A percentile compares a stretch with the other conserved stretches of the same genome.
These are phyloP conservation scores for Phrynocephalus forsythii DNA, from an alignment of 2,797 vertebrate genomes.

Conservation along the genomic window DNA sequence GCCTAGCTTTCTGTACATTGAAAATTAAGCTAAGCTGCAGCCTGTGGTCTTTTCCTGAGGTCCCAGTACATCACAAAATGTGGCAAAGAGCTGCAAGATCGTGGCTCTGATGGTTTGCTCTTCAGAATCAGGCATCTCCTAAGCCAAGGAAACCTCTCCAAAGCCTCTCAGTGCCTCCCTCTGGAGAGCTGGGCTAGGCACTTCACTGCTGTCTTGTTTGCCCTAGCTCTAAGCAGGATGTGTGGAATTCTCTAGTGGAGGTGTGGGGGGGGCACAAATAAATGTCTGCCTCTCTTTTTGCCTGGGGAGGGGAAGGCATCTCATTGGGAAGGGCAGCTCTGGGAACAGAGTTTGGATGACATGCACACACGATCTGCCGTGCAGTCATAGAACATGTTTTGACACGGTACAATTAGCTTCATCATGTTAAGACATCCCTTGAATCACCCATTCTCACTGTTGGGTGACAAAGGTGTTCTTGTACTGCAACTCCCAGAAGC, in stretches of 20 bases:
- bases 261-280: no score
- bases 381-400: background rate
- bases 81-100: background rate
- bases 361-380: background rate
- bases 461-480: no score
- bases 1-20: no score
- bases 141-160: background rate
- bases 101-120: background rate
- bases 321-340: background rate
- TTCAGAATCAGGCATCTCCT: background rate
- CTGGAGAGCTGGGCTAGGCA: background rate
- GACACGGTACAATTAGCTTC: slow-evolving; percentile 1
- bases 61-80: no score
- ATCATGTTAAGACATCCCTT: background rate
- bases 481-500: no score
- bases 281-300: background rate
- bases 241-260: no score
- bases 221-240: no score
- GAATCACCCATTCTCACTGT: no score
- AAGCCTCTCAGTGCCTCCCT: background rate
- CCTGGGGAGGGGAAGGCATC: background rate
- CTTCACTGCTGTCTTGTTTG: no score
- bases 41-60: no score
- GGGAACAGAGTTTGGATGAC: background rate
- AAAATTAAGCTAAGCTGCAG: no score